phyloP scores from a whole-genome alignment of 1,140 invertebrate genomes.

The Drosophila sp. region DNA sequence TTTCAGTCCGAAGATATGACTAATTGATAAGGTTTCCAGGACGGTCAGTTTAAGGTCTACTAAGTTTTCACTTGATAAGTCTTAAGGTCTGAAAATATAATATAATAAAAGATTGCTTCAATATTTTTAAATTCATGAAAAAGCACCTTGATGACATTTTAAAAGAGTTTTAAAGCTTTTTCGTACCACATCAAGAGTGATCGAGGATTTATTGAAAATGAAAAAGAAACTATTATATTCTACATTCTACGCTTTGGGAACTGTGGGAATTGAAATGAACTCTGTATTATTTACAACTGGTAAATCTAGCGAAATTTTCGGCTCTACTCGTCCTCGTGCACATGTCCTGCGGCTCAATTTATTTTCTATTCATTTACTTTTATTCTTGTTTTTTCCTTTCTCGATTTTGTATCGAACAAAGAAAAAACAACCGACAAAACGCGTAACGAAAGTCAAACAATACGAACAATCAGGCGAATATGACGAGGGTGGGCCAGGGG shows the following conservation, averaged over 20 bases:
- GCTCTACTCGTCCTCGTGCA: too few species aligned
- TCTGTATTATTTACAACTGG: slow-evolving; percentile 36
- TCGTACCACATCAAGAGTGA: too few species aligned
- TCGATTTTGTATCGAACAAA: slow-evolving; percentile 5
- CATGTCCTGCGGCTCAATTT: slow-evolving; percentile 33
- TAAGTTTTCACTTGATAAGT: background rate
- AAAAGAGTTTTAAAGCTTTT: too few species aligned
- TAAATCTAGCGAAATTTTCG: slow-evolving; percentile 32
- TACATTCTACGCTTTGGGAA: background rate
- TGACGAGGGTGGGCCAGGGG: background rate
- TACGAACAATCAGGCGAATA: background rate
- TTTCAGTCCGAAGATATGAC: slow-evolving; percentile 18
- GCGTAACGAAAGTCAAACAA: slow-evolving; percentile 39
- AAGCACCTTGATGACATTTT: too few species aligned
- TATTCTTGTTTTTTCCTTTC: slow-evolving; percentile 9
- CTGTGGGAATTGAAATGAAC: slow-evolving; percentile 8
- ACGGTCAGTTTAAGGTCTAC: background rate
- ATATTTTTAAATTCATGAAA: too few species aligned
- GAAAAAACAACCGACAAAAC: slow-evolving; percentile 13
- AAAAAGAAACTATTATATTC: too few species aligned
- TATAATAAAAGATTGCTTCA: too few species aligned
- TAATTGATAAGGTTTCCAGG: slow-evolving; percentile 21
- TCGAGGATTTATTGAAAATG: background rate
- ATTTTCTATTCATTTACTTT: slow-evolving; percentile 29
- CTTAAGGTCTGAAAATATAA: background rate